Evolutionary conservation across 2,888 invertebrate species (phyloP), one percentile per base, ranked within the genome.

Genomic region (Campoletis raptor): DNA sequence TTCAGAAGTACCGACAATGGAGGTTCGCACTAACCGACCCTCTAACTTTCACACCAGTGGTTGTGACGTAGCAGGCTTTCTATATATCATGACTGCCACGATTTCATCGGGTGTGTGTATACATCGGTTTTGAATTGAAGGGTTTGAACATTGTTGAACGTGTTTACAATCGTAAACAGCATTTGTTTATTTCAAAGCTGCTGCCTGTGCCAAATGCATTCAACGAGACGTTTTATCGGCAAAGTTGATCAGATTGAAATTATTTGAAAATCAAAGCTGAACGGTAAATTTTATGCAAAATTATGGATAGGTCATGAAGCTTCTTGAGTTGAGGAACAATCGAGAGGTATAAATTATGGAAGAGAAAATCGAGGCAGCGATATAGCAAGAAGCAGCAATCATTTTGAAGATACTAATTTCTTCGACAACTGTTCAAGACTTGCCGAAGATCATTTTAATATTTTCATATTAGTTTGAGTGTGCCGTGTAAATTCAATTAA

Each of bases 401-500:
- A 81, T 79, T 61, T 69, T 57, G 45, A 74, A 64, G 64, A 54
- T 69, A 54, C 78, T 84, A 40, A 76, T 69, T 79, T 57, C 64
- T 74, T 79, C 84, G 74, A 79, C 69, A 64, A 64, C 52, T 18
- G 1, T 21, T 76, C 45, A 21, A 67, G 52, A n/a, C 9, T 73
- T 42, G 30, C 21, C 70, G 24, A 37, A 54, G 78, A 84, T 74
- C 78, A 81, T 79, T 82, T 81, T 42, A 36, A 79, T 18, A 21
- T 45, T 81, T 57, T 21, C 70, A 86, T 86, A 84, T 84, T 84
- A 84, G 84, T 86, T 81, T 79, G 69, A 84, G 84, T 81, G 74
- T 86, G 74, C 54, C 12, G 61, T 42, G 70, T 83, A 83, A 83
- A 83, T 83, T 81, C 48, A 67, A 83, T 83, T 77, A 7, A 52